Percentiles rank a stretch among this genome's conserved stretches.
Evolutionary conservation across 2,888 invertebrate genomes (phyloP).

Genomic region (Trichogramma evanescens): DNA sequence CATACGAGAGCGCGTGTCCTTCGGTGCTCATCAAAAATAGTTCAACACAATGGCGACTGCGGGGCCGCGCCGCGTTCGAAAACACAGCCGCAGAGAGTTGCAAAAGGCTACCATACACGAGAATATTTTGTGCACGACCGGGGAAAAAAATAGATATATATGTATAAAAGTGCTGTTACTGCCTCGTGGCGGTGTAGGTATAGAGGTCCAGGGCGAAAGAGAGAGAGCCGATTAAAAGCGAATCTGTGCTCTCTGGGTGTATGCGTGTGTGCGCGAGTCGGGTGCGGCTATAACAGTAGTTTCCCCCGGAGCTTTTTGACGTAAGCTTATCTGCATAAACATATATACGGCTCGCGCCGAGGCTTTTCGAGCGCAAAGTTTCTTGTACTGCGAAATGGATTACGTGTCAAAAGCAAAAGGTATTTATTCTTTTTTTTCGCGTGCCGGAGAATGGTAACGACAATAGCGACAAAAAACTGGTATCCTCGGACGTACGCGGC

Average conservation of each 20-base stretch:
- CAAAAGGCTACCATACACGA: neutral
- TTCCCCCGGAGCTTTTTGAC: neutral
- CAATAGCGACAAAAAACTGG: no score
- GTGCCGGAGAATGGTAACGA: no score
- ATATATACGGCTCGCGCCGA: neutral
- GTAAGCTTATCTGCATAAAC: slow-evolving; percentile 17
- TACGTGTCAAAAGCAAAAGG: no score
- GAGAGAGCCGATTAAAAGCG: slow-evolving; percentile 10
- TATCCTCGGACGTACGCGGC: no score
- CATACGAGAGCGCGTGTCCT: neutral
- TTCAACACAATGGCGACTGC: no score
- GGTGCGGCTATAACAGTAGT: neutral
- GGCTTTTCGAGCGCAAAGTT: slow-evolving; percentile 14
- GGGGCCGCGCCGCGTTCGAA: neutral
- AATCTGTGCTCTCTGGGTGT: neutral
- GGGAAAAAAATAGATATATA: neutral
- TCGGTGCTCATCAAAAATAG: no score
- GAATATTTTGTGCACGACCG: neutral
- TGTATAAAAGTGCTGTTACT: neutral
- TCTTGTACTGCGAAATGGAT: neutral
- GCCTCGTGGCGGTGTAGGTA: neutral
- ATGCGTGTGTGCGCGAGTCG: neutral
- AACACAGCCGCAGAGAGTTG: neutral
- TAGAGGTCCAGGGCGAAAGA: neutral
- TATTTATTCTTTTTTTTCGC: no score